Percentiles rank a stretch among this genome's conserved stretches.
These are phyloP conservation scores for Phrynosoma platyrhinos DNA, from an alignment of 2,113 vertebrate genomes.

Conservation along the genomic window DNA sequence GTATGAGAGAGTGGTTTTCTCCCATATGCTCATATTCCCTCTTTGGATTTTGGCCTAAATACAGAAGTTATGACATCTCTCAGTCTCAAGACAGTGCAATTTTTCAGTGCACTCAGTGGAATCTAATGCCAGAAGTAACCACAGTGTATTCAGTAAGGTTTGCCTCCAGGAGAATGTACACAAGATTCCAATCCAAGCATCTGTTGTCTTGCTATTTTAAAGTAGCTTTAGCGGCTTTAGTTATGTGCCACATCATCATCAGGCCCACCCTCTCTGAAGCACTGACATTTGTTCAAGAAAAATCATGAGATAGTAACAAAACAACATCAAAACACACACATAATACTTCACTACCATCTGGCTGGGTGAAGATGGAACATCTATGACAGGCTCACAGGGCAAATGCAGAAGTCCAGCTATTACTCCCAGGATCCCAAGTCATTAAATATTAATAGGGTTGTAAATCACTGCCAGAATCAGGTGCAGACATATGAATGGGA, in stretches of 20 bases:
- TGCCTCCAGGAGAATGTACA: background rate
- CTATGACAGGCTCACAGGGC: conserved; percentile 45
- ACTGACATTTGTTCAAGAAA: background rate
- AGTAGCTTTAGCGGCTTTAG: background rate
- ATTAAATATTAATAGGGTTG: conserved; percentile 61
- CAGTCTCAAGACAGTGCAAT: background rate
- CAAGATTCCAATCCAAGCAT: background rate
- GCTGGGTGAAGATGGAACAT: conserved; percentile 24
- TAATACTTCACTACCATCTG: conserved; percentile 36
- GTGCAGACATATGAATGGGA: conserved; percentile 40
- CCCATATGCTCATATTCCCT: background rate
- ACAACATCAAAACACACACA: conserved; percentile 8
- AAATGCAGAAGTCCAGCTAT: conserved; percentile 63
- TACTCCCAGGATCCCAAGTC: conserved; percentile 50
- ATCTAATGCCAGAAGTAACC: background rate
- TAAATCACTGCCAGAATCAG: conserved; percentile 57
- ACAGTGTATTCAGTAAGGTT: background rate
- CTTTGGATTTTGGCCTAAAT: background rate
- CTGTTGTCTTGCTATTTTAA: conserved; percentile 9
- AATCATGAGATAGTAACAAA: background rate
- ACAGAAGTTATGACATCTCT: background rate
- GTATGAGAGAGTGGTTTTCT: background rate
- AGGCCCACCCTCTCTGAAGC: background rate
- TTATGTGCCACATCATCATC: background rate
- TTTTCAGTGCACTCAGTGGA: background rate